Evolutionary conservation across 2,113 vertebrate genomes (phyloP).

Genomic region (Psittacula cyanocephala): DNA sequence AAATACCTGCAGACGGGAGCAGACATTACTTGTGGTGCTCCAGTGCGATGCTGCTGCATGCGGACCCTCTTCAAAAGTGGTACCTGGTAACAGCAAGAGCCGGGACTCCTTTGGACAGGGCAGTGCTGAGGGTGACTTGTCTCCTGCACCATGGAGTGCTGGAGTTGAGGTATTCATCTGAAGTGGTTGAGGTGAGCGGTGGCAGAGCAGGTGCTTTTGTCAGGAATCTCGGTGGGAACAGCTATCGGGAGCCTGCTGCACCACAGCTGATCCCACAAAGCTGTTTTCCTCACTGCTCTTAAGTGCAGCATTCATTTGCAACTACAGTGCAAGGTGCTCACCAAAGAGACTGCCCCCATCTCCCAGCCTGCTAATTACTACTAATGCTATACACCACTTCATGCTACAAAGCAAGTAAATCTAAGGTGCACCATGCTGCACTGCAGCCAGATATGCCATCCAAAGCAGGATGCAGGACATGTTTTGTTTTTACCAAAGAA

Average conservation of each 20-base stretch:
- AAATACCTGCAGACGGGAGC: neutral
- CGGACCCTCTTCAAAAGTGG: neutral
- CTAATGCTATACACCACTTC: rapidly evolving
- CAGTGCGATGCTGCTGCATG: rapidly evolving
- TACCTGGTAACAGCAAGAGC: neutral
- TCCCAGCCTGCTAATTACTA: neutral
- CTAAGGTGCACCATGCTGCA: rapidly evolving
- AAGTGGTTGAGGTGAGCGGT: neutral
- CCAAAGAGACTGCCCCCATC: neutral
- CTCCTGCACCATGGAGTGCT: rapidly evolving
- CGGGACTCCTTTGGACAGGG: rapidly evolving
- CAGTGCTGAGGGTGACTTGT: neutral
- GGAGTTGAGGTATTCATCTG: neutral
- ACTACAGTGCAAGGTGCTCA: neutral
- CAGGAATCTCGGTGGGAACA: neutral
- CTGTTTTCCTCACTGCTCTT: rapidly evolving
- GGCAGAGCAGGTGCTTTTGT: neutral
- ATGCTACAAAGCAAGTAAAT: neutral
- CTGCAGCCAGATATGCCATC: neutral
- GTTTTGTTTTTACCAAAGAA: neutral
- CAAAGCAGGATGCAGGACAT: neutral
- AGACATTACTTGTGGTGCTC: neutral
- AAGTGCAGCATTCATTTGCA: rapidly evolving
- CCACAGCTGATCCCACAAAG: neutral
- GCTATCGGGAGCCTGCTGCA: neutral